These are phyloP conservation scores for Salpingus planirostris DNA, from an alignment of 2,888 invertebrate species.

Conservation along the genomic window DNA sequence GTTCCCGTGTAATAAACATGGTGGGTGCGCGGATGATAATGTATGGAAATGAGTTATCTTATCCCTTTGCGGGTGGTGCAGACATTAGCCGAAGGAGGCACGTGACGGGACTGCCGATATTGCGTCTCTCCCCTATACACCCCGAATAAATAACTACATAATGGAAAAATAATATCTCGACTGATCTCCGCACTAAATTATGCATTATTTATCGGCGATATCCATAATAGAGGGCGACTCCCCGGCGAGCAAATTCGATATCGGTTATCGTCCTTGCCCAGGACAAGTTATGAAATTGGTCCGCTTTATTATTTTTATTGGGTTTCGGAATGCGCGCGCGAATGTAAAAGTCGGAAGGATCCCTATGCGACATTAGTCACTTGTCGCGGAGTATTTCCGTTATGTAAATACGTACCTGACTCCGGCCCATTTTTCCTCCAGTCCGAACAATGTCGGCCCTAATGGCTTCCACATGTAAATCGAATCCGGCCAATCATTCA, in stretches of 20 bases:
- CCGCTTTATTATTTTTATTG: constrained; percentile 8
- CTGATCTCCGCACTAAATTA: constrained; percentile 23
- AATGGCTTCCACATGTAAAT: constrained; percentile 2
- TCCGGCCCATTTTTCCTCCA: too few relatives aligned
- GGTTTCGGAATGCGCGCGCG: constrained; percentile 3
- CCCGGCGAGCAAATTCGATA: constrained; percentile 12
- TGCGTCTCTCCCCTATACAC: constrained; percentile 12
- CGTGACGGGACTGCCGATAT: constrained; percentile 19
- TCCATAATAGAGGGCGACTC: constrained; percentile 10
- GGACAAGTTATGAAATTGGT: constrained; percentile 16
- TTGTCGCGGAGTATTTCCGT: too few relatives aligned
- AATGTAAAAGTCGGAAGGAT: too few relatives aligned
- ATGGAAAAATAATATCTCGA: constrained; percentile 31
- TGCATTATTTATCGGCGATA: constrained; percentile 20
- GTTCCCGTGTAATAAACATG: constrained; percentile 15
- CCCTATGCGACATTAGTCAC: too few relatives aligned
- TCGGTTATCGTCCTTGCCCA: constrained; percentile 19
- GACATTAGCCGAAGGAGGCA: constrained; percentile 19
- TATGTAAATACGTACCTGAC: too few relatives aligned
- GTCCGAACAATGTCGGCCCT: too few relatives aligned
- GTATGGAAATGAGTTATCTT: constrained; percentile 21
- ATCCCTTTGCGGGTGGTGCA: constrained; percentile 19
- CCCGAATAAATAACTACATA: constrained; percentile 31
- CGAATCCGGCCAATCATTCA: constrained; percentile 5
- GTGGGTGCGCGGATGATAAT: constrained; percentile 17